phyloP scores from a whole-genome alignment of 2,888 invertebrate genomes.

The Cetonia aurata region DNA sequence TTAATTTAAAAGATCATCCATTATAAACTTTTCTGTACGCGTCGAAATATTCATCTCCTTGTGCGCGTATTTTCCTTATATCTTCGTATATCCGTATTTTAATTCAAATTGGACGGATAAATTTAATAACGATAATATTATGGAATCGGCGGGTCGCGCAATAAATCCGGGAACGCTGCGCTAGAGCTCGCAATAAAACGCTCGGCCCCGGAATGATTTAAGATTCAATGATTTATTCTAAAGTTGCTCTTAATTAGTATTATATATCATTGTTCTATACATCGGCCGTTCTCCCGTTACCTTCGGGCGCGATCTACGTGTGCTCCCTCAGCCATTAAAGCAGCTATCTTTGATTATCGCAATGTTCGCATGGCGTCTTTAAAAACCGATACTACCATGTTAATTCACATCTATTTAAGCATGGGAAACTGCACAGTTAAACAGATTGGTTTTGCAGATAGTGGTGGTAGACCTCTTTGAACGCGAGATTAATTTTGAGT shows the following conservation, averaged over 20 bases:
- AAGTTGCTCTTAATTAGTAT: constrained; percentile 45
- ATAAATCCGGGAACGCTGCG: constrained; percentile 31
- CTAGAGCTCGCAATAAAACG: constrained; percentile 32
- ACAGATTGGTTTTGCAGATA: constrained; percentile 50
- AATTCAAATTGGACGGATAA: constrained; percentile 37
- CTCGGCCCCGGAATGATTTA: constrained; percentile 37
- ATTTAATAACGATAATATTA: constrained; percentile 42
- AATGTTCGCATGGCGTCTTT: constrained; percentile 23
- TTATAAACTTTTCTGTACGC: constrained; percentile 3
- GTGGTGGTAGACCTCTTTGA: constrained; percentile 43
- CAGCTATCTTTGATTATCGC: constrained; percentile 30
- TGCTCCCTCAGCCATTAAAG: not conserved
- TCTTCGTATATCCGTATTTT: constrained; percentile 23
- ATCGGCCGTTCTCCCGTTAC: not conserved
- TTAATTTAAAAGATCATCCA: constrained; percentile 25
- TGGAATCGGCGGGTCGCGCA: constrained; percentile 34
- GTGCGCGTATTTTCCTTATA: not conserved
- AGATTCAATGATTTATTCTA: constrained; percentile 43
- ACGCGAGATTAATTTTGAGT: constrained; percentile 43
- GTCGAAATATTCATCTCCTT: not conserved
- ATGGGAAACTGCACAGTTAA: constrained; percentile 51
- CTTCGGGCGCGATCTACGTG: not conserved
- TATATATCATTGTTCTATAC: constrained; percentile 41
- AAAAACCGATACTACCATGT: too few species aligned
- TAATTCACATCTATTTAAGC: not conserved